Evolutionary conservation across 2,113 vertebrate genomes (phyloP).

Genomic region (Muntiacus muntjak): DNA sequence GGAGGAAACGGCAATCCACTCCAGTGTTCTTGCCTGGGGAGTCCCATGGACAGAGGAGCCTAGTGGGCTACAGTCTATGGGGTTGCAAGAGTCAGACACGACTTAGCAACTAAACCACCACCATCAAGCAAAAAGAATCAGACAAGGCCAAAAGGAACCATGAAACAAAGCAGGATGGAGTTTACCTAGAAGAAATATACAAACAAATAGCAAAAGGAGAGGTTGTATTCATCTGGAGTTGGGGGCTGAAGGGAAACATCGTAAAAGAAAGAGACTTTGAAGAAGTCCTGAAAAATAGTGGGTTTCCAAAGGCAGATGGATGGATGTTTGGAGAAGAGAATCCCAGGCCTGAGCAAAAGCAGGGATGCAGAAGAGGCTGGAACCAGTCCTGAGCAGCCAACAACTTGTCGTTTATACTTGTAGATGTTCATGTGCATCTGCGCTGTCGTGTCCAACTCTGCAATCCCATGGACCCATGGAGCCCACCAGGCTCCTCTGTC

Average conservation of each 20-base stretch:
- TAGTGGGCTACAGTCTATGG: not conserved
- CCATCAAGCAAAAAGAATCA: not conserved
- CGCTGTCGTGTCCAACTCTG: not conserved
- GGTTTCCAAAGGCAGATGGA: not conserved
- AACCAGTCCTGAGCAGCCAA: not conserved
- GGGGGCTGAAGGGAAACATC: not conserved
- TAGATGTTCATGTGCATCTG: not conserved
- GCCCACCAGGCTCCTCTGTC: not conserved
- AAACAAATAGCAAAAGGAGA: not conserved
- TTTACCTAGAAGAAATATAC: not conserved
- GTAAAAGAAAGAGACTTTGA: not conserved
- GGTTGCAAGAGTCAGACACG: not conserved
- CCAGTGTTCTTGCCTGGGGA: not conserved
- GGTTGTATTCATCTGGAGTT: not conserved
- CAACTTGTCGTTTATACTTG: accelerated
- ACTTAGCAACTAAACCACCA: not conserved
- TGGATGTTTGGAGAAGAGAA: not conserved
- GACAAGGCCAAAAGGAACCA: not conserved
- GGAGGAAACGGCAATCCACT: not conserved
- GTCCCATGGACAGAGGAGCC: not conserved
- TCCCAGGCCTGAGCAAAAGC: not conserved
- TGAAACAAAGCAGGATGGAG: not conserved
- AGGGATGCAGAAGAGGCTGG: accelerated
- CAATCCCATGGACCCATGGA: not conserved
- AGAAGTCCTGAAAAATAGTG: not conserved